Percentiles rank a stretch among this genome's conserved stretches.
phyloP scores from a whole-genome alignment of 2,888 invertebrate genomes.

The Limnephilus rhombicus region DNA sequence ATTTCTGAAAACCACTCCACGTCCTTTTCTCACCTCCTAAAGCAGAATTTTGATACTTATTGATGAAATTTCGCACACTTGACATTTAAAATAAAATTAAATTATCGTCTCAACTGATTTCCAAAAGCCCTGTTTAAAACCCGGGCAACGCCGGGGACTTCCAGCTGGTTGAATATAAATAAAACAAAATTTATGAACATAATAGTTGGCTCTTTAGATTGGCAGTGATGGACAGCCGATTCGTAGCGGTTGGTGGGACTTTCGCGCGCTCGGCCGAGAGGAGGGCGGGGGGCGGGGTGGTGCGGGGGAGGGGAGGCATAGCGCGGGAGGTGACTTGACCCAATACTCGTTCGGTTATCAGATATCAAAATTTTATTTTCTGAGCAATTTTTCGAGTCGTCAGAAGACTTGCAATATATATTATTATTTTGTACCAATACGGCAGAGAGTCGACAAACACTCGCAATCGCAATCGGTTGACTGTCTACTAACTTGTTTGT shows the following conservation, averaged over 20 bases:
- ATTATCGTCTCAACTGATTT: too few species aligned
- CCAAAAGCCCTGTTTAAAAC: too few species aligned
- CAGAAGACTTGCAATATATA: background rate
- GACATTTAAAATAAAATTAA: too few species aligned
- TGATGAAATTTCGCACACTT: too few species aligned
- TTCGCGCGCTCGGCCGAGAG: constrained; percentile 7
- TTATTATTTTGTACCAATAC: background rate
- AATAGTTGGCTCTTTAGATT: background rate
- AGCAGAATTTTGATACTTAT: too few species aligned
- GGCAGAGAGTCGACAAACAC: background rate
- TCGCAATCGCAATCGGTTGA: background rate
- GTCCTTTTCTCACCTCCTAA: too few species aligned
- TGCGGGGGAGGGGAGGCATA: constrained; percentile 3
- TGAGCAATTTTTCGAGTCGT: background rate
- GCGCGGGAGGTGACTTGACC: constrained; percentile 42
- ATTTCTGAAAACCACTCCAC: too few species aligned
- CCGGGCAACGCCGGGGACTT: too few species aligned
- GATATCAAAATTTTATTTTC: constrained; percentile 31
- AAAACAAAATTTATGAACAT: background rate
- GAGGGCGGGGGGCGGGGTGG: background rate
- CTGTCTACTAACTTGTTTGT: constrained; percentile 3
- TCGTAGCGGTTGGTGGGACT: constrained; percentile 35
- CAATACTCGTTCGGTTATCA: constrained; percentile 35
- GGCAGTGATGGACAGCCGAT: background rate
- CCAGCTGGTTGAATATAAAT: too few species aligned